Evolutionary conservation across 2,888 invertebrate genomes (phyloP).

Genomic region (Quadroppia sp.): DNA sequence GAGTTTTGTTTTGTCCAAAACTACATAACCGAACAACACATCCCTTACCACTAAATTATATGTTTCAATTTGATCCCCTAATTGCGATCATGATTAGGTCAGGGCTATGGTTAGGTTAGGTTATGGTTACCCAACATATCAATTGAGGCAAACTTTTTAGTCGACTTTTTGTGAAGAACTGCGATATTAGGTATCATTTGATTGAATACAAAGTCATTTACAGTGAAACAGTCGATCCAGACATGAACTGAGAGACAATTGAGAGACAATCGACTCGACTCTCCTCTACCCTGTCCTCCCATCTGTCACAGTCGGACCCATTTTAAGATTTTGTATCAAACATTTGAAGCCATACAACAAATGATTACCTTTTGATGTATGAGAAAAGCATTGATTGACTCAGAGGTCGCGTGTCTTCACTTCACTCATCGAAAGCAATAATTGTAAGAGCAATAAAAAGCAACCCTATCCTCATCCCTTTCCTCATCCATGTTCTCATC

Average conservation of each 20-base stretch:
- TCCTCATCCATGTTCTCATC: neutral
- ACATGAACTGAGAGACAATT: conserved; percentile 7
- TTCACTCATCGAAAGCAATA: neutral
- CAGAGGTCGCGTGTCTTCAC: conserved; percentile 8
- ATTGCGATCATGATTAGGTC: conserved; percentile 34
- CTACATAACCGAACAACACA: neutral
- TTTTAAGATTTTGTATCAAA: conserved; percentile 15
- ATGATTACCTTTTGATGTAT: neutral
- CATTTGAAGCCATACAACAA: neutral
- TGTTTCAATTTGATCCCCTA: conserved; percentile 25
- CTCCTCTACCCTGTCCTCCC: neutral
- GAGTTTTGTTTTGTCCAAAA: neutral
- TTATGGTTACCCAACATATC: neutral
- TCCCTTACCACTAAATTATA: conserved; percentile 19
- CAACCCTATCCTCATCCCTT: conserved; percentile 32
- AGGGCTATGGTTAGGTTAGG: conserved; percentile 1
- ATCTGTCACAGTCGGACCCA: conserved; percentile 28
- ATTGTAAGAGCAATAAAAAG: neutral
- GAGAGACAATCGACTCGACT: conserved; percentile 9
- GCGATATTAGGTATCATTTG: neutral
- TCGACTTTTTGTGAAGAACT: neutral
- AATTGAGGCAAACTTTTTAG: neutral
- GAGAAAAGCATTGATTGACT: neutral
- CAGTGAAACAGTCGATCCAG: conserved; percentile 18
- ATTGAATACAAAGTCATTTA: conserved; percentile 1